Conservation (phyloP, 2,888 invertebrate species). For the Drosophila monieri region DNA sequence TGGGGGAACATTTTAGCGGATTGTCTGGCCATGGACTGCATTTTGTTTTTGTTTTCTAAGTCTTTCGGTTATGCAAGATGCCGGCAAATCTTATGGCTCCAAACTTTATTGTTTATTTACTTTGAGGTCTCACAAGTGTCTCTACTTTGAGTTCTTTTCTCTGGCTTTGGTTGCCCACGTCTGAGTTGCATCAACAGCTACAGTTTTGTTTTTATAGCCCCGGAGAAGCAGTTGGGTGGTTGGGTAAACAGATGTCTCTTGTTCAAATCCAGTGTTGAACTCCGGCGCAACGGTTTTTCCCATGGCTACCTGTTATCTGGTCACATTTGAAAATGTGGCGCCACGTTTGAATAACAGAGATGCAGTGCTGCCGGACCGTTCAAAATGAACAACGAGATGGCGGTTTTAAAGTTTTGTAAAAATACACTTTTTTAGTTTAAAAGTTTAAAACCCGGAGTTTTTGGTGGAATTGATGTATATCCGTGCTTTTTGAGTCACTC, state of each 20-base stretch:
- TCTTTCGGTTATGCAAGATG: conserved; percentile 29
- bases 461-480: neutral
- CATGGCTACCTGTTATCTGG: neutral
- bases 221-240: conserved; percentile 4
- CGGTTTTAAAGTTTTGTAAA: neutral
- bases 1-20: conserved; percentile 69
- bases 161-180: conserved; percentile 45
- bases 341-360: neutral
- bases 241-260: neutral
- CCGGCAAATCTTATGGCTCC: conserved; percentile 13
- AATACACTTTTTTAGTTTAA: neutral
- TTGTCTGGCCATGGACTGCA: conserved; percentile 75
- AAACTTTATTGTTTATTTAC: conserved; percentile 8
- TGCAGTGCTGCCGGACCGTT: neutral
- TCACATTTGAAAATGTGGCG: neutral
- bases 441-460: neutral
- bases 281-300: neutral
- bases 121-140: neutral
- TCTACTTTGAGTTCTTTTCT: conserved; percentile 24
- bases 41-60: conserved; percentile 37
- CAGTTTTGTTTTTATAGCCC: conserved; percentile 26
- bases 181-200: conserved; percentile 25
- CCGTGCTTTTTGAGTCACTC: neutral
- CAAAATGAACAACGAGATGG: neutral
- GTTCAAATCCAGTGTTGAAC: neutral